Percentiles rank a stretch among this genome's conserved stretches.
Evolutionary conservation across 2,113 vertebrate species (phyloP).

Genomic region (Cinclus cinclus): DNA sequence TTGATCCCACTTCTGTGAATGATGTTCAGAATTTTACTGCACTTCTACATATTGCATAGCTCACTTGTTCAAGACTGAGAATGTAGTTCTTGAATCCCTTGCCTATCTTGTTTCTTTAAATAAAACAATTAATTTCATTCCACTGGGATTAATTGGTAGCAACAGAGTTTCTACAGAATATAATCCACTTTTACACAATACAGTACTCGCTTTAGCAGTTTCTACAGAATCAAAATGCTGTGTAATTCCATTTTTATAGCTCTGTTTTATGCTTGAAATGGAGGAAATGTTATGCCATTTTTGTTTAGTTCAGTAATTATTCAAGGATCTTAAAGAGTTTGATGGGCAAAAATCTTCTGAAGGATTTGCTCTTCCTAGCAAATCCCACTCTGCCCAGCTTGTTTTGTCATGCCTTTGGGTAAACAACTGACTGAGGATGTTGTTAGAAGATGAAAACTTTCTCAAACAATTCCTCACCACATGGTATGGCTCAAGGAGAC

Average conservation of each 20-base stretch:
- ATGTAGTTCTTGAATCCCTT: neutral
- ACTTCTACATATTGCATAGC: neutral
- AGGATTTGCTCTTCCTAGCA: neutral
- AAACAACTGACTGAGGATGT: neutral
- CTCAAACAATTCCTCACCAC: neutral
- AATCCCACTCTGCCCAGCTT: neutral
- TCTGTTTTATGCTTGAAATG: neutral
- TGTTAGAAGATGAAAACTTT: neutral
- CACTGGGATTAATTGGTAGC: neutral
- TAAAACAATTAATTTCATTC: neutral
- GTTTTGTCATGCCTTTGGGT: neutral
- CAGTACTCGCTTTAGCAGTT: neutral
- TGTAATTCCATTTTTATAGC: neutral
- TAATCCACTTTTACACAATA: neutral
- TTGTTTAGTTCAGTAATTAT: neutral
- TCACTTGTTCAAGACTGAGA: neutral
- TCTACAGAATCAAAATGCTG: neutral
- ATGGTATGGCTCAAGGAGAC: neutral
- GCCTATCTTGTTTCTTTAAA: neutral
- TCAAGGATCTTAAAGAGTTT: neutral
- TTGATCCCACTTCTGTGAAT: neutral
- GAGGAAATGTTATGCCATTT: neutral
- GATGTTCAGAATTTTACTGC: neutral
- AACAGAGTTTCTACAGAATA: neutral
- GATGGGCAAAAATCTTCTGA: neutral